Evolutionary conservation across 2,888 invertebrate species (phyloP), one percentile per base, ranked within the genome.

Genomic region (Pycnomerus fuliginosus): DNA sequence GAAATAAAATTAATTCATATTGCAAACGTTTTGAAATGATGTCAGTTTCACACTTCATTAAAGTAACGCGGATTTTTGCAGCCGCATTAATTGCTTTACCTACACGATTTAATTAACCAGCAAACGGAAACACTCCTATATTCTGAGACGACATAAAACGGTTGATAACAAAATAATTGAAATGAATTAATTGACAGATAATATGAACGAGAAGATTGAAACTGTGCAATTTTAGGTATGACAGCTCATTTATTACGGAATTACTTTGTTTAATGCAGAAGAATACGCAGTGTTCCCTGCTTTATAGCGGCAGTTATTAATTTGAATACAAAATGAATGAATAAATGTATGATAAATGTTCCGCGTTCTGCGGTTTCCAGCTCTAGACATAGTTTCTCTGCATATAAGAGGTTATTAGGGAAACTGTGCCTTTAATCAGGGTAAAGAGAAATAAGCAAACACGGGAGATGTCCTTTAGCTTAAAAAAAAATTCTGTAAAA

Each of bases 141-240:
- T 25, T 36, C 25, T 23, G n/a, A 5, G 33, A 32, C 17, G 16
- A 27, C 23, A 12, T 27, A 10, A 12, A 27, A 33, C 24, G 36
- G n/a, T n/a, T n/a, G n/a, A n/a, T n/a, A n/a, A n/a, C n/a, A n/a
- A 35, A 45, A 45, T 36, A 36, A 33, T 42, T 46, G 40, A 31
- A 46, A 32, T 31, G 33, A 30, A 16, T 30, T 48, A 36, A 48
- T 44, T 44, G 40, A 44, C 40, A 22, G 36, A 29, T 32, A 12
- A 40, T 40, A 27, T 33, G 44, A 42, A 35, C 20, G 30, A 41
- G n/a, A 36, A 46, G 36, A 42, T 32, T 28, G 37, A 42, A 30
- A 37, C 7, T 22, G 24, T 38, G 37, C 29, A 33, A 38, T 38
- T 47, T 38, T 23, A 43, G 17, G 15, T 16, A 28, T 23, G 43